Conservation (phyloP, 2,113 vertebrate genomes). For the Nicator chloris region DNA sequence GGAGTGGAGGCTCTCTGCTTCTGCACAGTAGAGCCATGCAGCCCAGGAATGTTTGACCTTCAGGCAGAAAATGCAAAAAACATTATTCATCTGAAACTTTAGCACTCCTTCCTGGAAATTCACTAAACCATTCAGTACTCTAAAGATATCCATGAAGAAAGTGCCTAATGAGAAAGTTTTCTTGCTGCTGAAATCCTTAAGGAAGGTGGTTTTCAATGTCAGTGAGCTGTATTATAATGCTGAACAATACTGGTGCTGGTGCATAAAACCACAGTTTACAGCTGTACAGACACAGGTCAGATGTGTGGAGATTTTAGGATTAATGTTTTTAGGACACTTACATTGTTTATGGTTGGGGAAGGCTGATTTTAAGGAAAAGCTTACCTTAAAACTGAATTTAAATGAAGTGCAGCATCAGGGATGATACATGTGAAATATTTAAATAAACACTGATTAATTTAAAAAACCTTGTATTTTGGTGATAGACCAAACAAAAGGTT, state of each 20-base stretch:
- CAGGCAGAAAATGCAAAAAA: not conserved
- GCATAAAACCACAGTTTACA: not conserved
- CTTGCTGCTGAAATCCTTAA: not conserved
- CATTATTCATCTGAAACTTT: not conserved
- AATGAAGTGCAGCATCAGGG: not conserved
- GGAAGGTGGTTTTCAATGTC: conserved; percentile 42
- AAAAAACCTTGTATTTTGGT: not conserved
- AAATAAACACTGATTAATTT: not conserved
- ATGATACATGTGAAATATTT: not conserved
- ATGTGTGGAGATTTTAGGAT: not conserved
- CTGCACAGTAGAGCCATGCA: not conserved
- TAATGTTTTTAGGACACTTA: not conserved
- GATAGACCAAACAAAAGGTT: not conserved
- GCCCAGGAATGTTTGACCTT: not conserved
- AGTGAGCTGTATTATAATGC: not conserved
- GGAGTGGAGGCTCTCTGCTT: not conserved
- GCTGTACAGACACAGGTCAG: not conserved
- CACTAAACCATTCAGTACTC: not conserved
- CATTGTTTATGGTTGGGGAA: not conserved
- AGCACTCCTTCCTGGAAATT: conserved; percentile 20
- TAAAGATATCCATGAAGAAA: not conserved
- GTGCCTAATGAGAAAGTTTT: conserved; percentile 24
- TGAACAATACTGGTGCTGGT: not conserved
- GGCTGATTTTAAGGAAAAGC: not conserved
- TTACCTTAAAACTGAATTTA: not conserved